phyloP scores from a whole-genome alignment of 2,797 vertebrate species.

The Siniperca undulata region DNA sequence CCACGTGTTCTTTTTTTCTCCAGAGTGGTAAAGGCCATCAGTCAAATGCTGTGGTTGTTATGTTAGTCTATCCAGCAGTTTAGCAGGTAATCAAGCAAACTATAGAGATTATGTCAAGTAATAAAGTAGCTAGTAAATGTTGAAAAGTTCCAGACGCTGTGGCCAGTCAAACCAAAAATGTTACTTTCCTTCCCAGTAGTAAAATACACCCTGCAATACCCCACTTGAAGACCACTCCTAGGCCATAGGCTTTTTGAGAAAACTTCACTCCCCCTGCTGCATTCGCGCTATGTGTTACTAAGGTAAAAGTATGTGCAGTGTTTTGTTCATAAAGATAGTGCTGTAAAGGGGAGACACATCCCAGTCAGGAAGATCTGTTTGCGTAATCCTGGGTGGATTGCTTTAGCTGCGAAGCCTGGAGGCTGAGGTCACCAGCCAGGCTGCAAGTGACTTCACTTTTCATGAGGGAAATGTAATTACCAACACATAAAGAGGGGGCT shows the following conservation, averaged over 20 bases:
- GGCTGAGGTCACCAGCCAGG: constrained; percentile 73
- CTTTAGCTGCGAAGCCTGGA: constrained; percentile 57
- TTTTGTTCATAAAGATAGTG: constrained; percentile 41
- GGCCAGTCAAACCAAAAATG: constrained; percentile 3
- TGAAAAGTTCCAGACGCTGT: constrained; percentile 25
- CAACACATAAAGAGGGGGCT: constrained; percentile 57
- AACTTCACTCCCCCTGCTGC: constrained; percentile 30
- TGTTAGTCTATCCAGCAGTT: constrained; percentile 13
- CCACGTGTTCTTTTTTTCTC: constrained; percentile 21
- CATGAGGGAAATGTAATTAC: constrained; percentile 71
- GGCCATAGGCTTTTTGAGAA: constrained; percentile 37
- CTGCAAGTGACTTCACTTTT: constrained; percentile 75
- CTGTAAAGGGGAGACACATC: constrained; percentile 57
- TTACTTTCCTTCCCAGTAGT: constrained; percentile 1
- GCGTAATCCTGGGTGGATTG: constrained; percentile 82
- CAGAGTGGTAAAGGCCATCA: background rate
- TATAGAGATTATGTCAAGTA: constrained; percentile 1
- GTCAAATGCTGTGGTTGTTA: constrained; percentile 12
- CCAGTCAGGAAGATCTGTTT: constrained; percentile 68
- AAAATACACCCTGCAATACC: constrained; percentile 12
- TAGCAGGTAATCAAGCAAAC: constrained; percentile 10
- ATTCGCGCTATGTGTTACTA: constrained; percentile 35
- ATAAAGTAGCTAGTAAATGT: constrained; percentile 18
- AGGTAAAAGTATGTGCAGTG: constrained; percentile 50
- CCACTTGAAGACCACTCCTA: constrained; percentile 31